Base-by-base conservation (phyloP, 1,140 invertebrate species). In the Panulirus ornatus region DNA sequence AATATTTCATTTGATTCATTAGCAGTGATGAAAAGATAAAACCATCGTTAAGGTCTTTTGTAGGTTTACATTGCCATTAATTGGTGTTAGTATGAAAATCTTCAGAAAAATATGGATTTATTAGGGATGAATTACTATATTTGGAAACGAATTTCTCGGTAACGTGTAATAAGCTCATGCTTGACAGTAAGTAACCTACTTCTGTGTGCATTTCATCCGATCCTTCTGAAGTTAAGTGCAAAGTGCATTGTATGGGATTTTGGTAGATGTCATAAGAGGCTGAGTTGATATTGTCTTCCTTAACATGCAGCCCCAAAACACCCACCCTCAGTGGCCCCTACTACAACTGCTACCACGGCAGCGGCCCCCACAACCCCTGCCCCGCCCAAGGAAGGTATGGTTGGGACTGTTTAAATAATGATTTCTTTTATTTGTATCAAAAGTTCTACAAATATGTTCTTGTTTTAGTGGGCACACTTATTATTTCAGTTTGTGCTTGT, bases 271-370 rank as follows among this genome's bases (percentile, higher is more conserved):
- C 42, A 47, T 73, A 51, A 73, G 66, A 88, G 86, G 76, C 78
- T 88, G 38, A 88, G 86, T 71, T 88, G 58, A 71, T 88, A 66
- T 42, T 88, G 54, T 81, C 63, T 88, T 71, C 42, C 78, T 44
- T 88, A 88, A 88, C 78, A 82, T 88, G 86, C 76, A 82, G 86
- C 79, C 88, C 88, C 88, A 70, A 83, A 89, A 75, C 88, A 84
- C 79, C 70, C 78, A 83, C 88, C 79, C 71, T 82, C 86, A 82
- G 78, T 82, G 79, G 88, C 70, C 47, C 63, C 76, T 58, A 54
- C 85, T 40, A 75, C 85, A 44, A 63, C 85, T 79, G 85, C 75
- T 63, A 89, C 79, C 78, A 73, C 79, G 42, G 88, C 88, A 76
- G 79, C 71, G 70, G 79, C 88, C 79, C 88, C 88, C 88, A 73